Base-by-base conservation (phyloP, 2,113 vertebrate genomes). In the Neopipo cinnamomea region DNA sequence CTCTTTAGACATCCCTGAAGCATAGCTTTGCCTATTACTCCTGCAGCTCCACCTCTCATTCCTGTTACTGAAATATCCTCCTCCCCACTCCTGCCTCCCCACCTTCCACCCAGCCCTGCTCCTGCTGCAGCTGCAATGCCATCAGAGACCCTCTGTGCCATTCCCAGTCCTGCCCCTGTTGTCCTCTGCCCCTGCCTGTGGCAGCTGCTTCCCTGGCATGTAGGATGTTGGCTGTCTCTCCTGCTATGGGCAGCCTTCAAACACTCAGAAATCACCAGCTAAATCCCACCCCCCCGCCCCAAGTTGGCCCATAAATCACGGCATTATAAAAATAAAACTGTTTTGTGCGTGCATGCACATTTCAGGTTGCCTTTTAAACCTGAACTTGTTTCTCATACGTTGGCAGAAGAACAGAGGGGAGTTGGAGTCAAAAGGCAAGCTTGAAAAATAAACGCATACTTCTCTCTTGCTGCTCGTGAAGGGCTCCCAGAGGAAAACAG, bases 331-430 rank as follows among this genome's bases (percentile, higher is more conserved):
- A 97, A 96, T 95, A 96, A 95, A 96, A 86, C 86, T 71, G 91
- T 80, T 94, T 84, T 93, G 95, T 97, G 96, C 65, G 21, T 97
- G 96, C 91, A 94, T 72, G 94, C 91, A 96, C 91, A 95, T 96
- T 96, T 96, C 96, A 97, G 96, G 96, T 97, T 97, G 95, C 94
- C 95, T 96, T 95, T 97, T 96, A 96, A 97, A 97, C 96, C 96
- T 97, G 96, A 93, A 95, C 93, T 97, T 96, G 95, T 95, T 96
- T 95, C 96, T 97, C 86, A 67, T 94, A 95, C 80, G 65, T 91
- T 97, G 96, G 95, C 96, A 97, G 89, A 95, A 97, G 96, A 97
- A 97, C 96, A 97, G 96, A 97, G 95, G 76, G 76, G 96, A 97
- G 91, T 0, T 63, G 65, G 68, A 96, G 95, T 95, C 95, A 96